phyloP scores from a whole-genome alignment of 2,113 vertebrate species.

The Oenanthe oenanthe region DNA sequence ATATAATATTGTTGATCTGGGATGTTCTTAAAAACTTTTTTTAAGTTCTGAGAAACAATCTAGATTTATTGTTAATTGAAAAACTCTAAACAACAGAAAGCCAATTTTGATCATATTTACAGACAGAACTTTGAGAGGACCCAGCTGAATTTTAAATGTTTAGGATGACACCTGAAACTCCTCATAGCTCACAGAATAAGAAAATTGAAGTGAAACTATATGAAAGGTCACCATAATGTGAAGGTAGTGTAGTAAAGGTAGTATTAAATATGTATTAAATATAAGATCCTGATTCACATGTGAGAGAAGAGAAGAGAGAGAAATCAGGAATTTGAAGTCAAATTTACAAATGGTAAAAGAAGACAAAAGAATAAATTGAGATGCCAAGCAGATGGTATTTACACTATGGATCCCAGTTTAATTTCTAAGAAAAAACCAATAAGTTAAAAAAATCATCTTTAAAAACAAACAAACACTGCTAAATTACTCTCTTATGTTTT shows the following conservation, averaged over 20 bases:
- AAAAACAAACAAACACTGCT: not conserved
- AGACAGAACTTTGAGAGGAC: not conserved
- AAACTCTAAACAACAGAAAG: not conserved
- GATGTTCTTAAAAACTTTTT: slow-evolving; percentile 25
- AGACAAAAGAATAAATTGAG: not conserved
- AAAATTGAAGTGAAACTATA: not conserved
- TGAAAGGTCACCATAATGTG: not conserved
- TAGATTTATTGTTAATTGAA: not conserved
- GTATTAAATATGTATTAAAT: not conserved
- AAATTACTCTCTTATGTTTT: not conserved
- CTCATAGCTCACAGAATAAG: not conserved
- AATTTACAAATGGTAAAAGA: not conserved
- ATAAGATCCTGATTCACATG: not conserved
- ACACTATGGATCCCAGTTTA: not conserved
- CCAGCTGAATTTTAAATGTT: not conserved
- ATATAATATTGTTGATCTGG: not conserved
- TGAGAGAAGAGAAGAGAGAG: not conserved
- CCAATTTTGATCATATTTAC: not conserved
- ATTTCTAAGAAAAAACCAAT: not conserved
- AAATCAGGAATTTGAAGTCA: not conserved
- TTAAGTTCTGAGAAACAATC: not conserved
- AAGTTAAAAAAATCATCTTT: not conserved
- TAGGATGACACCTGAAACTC: not conserved
- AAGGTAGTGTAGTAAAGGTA: not conserved
- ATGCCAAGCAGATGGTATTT: not conserved